Base-by-base conservation (phyloP, 2,888 invertebrate species). In the Eupithecia exiguata region DNA sequence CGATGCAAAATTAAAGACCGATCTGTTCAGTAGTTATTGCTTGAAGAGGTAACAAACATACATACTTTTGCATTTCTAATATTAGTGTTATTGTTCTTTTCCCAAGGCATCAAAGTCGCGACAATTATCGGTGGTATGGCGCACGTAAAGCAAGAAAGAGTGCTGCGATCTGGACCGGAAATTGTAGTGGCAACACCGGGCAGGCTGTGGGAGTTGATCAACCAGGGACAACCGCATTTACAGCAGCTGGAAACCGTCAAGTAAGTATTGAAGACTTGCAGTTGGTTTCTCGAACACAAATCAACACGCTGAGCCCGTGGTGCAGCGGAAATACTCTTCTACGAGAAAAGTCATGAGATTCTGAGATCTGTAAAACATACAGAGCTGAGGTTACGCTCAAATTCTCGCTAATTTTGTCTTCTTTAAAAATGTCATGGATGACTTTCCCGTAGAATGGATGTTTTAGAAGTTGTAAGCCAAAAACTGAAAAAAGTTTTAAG, bases 121-220 rank as follows among this genome's bases (percentile, higher is more conserved):
- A 97, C 97, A 0, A 95, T 99, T 81, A 97, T 99, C 46, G 99
- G 99, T 0, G 99, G 99, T 2, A 96, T 99, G 95, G 97, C 99
- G 0, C 95, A 96, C 0, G 98, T 98, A 71, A 99, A 99, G 87
- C 99, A 99, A 88, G 97, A 98, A 88, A 94, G 99, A 74, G 92
- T 99, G 70, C 94, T 99, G 21, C 95, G 94, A 2, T 96, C 96
- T 75, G 96, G 96, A 36, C 99, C 99, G 0, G 98, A 99, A 90
- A 97, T 99, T 77, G 97, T 99, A 1, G 98, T 99, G 49, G 99
- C 98, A 1, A 99, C 99, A 0, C 99, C 99, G 0, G 99, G 99
- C 0, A 95, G 99, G 16, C 95, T 99, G 40, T 99, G 99, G 99
- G 99, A 99, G 91, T 94, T 99, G 18, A 95, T 98, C 62, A 95